These are phyloP conservation scores for Lydus trimaculatus DNA, from an alignment of 2,888 invertebrate genomes.

Conservation along the genomic window DNA sequence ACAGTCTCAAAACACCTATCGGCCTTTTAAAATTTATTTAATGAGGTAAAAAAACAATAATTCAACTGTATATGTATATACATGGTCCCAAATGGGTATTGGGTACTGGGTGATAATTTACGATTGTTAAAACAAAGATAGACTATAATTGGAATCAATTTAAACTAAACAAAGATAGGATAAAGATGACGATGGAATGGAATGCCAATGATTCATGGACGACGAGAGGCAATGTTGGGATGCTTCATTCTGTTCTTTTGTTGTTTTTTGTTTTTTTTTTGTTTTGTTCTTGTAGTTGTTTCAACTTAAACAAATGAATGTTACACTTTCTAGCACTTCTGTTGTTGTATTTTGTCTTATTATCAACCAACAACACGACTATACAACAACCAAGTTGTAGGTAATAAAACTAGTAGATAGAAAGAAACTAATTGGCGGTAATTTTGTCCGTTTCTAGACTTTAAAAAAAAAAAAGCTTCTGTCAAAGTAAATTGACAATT, in stretches of 20 bases:
- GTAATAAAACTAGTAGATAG: background rate
- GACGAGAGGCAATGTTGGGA: constrained; percentile 60
- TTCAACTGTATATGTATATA: constrained; percentile 42
- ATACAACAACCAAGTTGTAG: background rate
- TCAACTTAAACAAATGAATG: constrained; percentile 60
- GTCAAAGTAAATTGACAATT: background rate
- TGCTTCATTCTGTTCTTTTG: constrained; percentile 51
- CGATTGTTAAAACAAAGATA: constrained; percentile 42
- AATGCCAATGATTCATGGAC: constrained; percentile 61
- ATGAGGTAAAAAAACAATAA: constrained; percentile 60
- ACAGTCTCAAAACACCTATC: constrained; percentile 56
- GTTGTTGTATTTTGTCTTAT: constrained; percentile 51
- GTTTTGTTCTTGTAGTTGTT: constrained; percentile 56
- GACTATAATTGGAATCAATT: constrained; percentile 11
- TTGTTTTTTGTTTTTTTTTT: constrained; percentile 53
- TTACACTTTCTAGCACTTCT: constrained; percentile 57
- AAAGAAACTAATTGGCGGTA: background rate
- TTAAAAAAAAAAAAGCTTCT: background rate
- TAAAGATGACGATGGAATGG: constrained; percentile 39
- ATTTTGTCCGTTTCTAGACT: background rate
- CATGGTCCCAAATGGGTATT: constrained; percentile 48
- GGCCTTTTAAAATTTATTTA: constrained; percentile 59
- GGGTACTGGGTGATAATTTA: constrained; percentile 57
- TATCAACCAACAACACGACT: too few species aligned
- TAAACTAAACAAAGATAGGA: constrained; percentile 10